A percentile compares a stretch with the other conserved stretches of the same genome.
phyloP scores from a whole-genome alignment of 2,113 vertebrate genomes.

The Rhegmatorhina hoffmannsi region DNA sequence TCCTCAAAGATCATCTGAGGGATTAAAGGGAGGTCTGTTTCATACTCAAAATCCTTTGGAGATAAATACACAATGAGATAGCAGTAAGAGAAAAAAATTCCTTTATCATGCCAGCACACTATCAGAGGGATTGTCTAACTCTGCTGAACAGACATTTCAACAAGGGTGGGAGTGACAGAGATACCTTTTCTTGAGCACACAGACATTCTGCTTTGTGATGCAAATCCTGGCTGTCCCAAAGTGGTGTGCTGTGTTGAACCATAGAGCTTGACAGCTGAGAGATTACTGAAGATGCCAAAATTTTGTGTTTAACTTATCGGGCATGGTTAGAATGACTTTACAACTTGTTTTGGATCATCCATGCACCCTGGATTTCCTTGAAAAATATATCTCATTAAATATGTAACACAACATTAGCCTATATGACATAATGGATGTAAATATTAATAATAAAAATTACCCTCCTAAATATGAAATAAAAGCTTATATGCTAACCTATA shows the following conservation, averaged over 20 bases:
- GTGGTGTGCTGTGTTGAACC: not conserved
- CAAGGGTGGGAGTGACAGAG: not conserved
- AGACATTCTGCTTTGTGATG: not conserved
- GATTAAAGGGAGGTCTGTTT: not conserved
- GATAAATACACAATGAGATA: not conserved
- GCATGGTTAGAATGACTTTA: not conserved
- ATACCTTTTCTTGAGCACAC: not conserved
- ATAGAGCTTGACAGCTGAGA: not conserved
- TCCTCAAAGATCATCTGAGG: not conserved
- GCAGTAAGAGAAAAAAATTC: not conserved
- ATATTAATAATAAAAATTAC: not conserved
- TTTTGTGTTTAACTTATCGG: not conserved
- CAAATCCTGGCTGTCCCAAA: not conserved
- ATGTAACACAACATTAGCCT: not conserved
- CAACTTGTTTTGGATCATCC: not conserved
- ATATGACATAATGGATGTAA: not conserved
- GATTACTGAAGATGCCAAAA: accelerated
- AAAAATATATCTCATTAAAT: not conserved
- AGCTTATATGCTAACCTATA: not conserved
- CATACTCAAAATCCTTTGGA: not conserved
- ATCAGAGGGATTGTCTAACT: not conserved
- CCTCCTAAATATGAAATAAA: not conserved
- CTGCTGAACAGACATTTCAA: not conserved
- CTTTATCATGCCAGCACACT: not conserved
- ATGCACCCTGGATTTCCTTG: not conserved